Evolutionary conservation across 2,888 invertebrate genomes (phyloP).

Genomic region (Octodonta nipae): DNA sequence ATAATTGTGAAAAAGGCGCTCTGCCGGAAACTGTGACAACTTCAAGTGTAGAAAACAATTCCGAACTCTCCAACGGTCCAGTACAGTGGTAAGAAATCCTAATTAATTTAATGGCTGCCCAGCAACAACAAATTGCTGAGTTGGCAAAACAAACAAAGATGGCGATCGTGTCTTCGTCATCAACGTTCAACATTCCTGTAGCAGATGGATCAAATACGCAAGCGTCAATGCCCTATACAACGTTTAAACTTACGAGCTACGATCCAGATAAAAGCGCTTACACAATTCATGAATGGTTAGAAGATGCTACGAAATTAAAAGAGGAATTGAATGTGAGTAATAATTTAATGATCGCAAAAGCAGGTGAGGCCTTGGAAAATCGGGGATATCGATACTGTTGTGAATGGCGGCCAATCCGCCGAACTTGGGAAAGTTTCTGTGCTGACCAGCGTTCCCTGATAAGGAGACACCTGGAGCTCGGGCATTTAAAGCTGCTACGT

Average conservation of each 20-base stretch:
- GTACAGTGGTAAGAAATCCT: too few species aligned
- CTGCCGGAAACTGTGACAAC: too few species aligned
- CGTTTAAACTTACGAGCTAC: conserved; percentile 5
- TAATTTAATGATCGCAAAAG: too few species aligned
- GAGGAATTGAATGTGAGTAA: conserved; percentile 10
- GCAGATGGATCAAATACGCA: not conserved
- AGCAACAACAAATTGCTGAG: conserved; percentile 1
- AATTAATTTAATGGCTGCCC: too few species aligned
- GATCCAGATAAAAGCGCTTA: conserved; percentile 11
- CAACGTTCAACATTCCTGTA: not conserved
- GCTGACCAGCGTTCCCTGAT: too few species aligned
- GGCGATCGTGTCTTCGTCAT: not conserved
- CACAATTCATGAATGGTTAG: conserved; percentile 14
- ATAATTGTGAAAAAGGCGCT: too few species aligned
- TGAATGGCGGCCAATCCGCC: too few species aligned
- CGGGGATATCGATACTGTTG: too few species aligned
- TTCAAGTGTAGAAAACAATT: too few species aligned
- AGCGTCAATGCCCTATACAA: not conserved
- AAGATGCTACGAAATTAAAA: conserved; percentile 13
- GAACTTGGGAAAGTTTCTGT: too few species aligned
- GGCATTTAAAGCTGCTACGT: not conserved
- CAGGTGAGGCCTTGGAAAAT: too few species aligned
- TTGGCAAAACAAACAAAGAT: conserved; percentile 1
- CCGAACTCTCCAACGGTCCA: too few species aligned
- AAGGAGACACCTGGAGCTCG: conserved; percentile 2